phyloP scores from a whole-genome alignment of 1,140 invertebrate genomes.

The Penaeus vannamei region DNA sequence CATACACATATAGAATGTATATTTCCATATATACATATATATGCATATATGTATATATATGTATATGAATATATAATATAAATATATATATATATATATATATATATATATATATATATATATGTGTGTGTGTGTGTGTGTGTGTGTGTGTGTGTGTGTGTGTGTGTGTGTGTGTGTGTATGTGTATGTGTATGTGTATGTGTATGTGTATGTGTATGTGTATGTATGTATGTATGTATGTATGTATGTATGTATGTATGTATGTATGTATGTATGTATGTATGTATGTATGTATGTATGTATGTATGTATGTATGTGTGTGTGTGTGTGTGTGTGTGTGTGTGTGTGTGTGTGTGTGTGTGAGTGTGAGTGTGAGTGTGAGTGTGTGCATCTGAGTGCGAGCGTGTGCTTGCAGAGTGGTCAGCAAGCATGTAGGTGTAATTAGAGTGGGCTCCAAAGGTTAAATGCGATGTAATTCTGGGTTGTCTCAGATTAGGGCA shows the following conservation, averaged over 20 bases:
- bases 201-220: slow-evolving; percentile 52
- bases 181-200: slow-evolving; percentile 30
- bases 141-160: not conserved
- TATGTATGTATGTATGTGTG: not conserved
- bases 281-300: not conserved
- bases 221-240: slow-evolving; percentile 42
- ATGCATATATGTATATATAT: slow-evolving; percentile 17
- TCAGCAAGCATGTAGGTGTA: too few relatives aligned
- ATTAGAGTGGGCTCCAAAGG: too few relatives aligned
- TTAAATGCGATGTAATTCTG: too few relatives aligned
- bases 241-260: slow-evolving; percentile 63
- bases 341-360: not conserved
- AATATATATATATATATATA: slow-evolving; percentile 65
- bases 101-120: slow-evolving; percentile 59
- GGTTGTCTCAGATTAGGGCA: too few relatives aligned
- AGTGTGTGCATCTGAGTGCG: not conserved
- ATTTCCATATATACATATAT: slow-evolving; percentile 1
- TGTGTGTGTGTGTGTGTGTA: not conserved
- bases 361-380: not conserved
- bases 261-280: slow-evolving; percentile 18
- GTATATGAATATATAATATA: slow-evolving; percentile 58
- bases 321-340: not conserved
- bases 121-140: slow-evolving; percentile 28
- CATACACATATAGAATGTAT: not conserved
- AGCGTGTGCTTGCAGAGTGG: not conserved